phyloP scores from a whole-genome alignment of 53 echinoderm and acorn worm species.

The Mesocentrotus franciscanus region DNA sequence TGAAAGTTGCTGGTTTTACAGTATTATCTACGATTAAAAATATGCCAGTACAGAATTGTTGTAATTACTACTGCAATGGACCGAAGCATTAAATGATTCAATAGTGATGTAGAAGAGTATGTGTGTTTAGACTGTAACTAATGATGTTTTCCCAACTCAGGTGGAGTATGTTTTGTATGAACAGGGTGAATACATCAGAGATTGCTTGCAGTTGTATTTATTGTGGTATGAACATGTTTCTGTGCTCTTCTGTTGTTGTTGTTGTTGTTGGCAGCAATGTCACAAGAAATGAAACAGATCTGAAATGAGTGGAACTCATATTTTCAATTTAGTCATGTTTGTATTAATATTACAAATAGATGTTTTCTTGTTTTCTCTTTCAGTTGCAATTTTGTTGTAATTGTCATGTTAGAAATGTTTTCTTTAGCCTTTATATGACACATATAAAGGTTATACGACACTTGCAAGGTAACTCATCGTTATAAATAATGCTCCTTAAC shows the following conservation, averaged over 20 bases:
- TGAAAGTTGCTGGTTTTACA: too few species aligned
- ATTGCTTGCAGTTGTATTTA: not conserved
- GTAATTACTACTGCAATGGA: not conserved
- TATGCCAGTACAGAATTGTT: not conserved
- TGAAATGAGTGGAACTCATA: not conserved
- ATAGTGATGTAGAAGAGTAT: not conserved
- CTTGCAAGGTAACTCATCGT: too few species aligned
- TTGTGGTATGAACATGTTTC: not conserved
- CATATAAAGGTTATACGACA: too few species aligned
- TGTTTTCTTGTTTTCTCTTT: not conserved
- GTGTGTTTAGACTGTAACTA: not conserved
- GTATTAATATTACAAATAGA: not conserved
- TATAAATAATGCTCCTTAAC: too few species aligned
- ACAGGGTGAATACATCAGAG: conserved; percentile 14
- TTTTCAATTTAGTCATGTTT: not conserved
- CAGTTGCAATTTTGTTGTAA: too few species aligned
- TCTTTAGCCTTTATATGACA: too few species aligned
- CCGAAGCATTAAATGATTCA: too few species aligned
- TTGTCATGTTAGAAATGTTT: too few species aligned
- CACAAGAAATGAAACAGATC: not conserved
- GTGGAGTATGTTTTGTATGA: conserved; percentile 18
- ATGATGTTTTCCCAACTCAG: conserved; percentile 26
- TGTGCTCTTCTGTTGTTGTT: not conserved
- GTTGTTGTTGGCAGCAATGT: not conserved
- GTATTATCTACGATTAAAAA: not conserved